A percentile compares a stretch with the other conserved stretches of the same genome.
These are phyloP conservation scores for Sebastolobus alascanus DNA, from an alignment of 2,797 vertebrate genomes.

Conservation along the genomic window DNA sequence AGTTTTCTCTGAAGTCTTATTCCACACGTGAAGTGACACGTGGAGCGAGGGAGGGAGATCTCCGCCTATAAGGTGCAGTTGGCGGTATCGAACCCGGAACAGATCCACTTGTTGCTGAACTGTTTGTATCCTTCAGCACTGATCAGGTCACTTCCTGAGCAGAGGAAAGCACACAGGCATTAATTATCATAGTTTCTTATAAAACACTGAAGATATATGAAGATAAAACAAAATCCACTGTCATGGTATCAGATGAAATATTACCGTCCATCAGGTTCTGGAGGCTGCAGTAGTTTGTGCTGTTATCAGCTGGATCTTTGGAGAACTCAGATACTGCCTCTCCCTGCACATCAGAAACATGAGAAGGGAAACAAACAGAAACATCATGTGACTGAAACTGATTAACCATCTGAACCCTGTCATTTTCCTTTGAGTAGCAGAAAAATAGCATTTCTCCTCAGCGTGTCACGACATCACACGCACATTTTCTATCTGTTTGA, in stretches of 20 bases:
- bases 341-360: constrained; percentile 45
- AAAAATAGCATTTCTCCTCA: background rate
- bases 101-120: constrained; percentile 80
- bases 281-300: constrained; percentile 73
- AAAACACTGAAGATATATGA: background rate
- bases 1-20: background rate
- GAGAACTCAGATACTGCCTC: constrained; percentile 48
- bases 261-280: constrained; percentile 74
- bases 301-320: constrained; percentile 51
- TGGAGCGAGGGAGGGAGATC: background rate
- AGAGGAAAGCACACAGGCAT: background rate
- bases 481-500: background rate
- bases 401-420: background rate
- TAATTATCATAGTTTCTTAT: background rate
- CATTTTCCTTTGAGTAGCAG: background rate
- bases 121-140: constrained; percentile 69
- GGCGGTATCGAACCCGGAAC: constrained; percentile 57
- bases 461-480: background rate
- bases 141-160: constrained; percentile 63
- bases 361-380: background rate
- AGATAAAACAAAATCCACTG: background rate
- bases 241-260: background rate
- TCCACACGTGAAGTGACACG: background rate
- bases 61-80: constrained; percentile 54
- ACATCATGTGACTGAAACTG: background rate